These are phyloP conservation scores for Coenobita brevimanus DNA, from an alignment of 1,140 invertebrate species.

Conservation along the genomic window DNA sequence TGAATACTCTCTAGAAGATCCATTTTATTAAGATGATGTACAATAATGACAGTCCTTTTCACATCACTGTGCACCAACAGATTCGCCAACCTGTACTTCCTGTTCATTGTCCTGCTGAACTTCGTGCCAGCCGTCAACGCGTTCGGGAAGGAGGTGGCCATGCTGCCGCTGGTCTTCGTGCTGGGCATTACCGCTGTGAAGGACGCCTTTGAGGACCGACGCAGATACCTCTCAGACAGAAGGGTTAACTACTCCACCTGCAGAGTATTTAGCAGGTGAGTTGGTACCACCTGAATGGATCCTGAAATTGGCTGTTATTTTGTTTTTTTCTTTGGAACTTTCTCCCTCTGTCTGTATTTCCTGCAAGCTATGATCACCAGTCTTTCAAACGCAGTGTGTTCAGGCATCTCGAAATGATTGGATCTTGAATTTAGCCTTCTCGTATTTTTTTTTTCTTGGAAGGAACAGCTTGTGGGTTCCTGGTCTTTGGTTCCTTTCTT, in stretches of 20 bases:
- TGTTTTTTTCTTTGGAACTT: too few relatives aligned
- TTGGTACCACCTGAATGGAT: constrained; percentile 56
- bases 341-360: too few relatives aligned
- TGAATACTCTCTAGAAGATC: too few relatives aligned
- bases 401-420: too few relatives aligned
- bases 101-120: constrained; percentile 96
- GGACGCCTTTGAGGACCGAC: constrained; percentile 95
- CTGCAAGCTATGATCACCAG: too few relatives aligned
- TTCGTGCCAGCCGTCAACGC: constrained; percentile 95
- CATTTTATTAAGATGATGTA: too few relatives aligned
- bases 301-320: too few relatives aligned
- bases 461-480: too few relatives aligned
- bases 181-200: constrained; percentile 97
- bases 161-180: constrained; percentile 95
- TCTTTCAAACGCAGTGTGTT: too few relatives aligned
- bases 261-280: constrained; percentile 92
- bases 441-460: too few relatives aligned
- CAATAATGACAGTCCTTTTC: neutral
- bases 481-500: too few relatives aligned
- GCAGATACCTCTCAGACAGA: constrained; percentile 91
- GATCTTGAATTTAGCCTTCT: too few relatives aligned
- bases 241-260: constrained; percentile 95
- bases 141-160: constrained; percentile 96
- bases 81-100: constrained; percentile 98
- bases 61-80: constrained; percentile 30